phyloP scores from a whole-genome alignment of 2,797 vertebrate species.

The Sebastes baramenuke region DNA sequence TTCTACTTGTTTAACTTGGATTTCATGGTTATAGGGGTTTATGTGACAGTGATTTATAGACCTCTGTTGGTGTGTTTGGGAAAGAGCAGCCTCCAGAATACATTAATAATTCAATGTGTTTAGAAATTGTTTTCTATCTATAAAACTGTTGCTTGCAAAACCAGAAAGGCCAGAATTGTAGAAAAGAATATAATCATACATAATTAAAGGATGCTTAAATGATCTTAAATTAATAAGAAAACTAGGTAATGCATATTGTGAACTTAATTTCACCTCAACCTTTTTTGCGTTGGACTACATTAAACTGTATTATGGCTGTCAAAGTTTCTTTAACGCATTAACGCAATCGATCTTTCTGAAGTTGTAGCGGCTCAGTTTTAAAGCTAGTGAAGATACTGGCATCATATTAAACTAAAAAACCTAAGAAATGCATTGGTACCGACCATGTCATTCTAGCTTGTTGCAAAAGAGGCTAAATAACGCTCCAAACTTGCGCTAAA shows the following conservation, averaged over 20 bases:
- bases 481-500: no score
- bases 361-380: no score
- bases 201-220: not conserved
- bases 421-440: no score
- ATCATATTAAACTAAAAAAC: no score
- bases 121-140: not conserved
- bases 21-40: not conserved
- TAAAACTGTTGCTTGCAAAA: not conserved
- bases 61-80: not conserved
- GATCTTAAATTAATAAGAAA: not conserved
- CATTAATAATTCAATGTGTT: not conserved
- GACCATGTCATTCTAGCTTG: accelerated
- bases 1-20: not conserved
- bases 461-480: no score
- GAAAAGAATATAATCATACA: not conserved
- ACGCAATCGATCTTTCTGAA: no score
- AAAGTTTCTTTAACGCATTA: no score
- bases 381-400: no score
- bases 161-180: not conserved
- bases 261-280: not conserved
- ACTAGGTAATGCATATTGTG: not conserved
- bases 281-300: not conserved
- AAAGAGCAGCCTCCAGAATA: not conserved
- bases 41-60: not conserved
- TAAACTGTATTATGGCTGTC: not conserved